Evolutionary conservation across 2,888 invertebrate genomes (phyloP), one percentile per base, ranked within the genome.

Genomic region (Amphipyra berbera): DNA sequence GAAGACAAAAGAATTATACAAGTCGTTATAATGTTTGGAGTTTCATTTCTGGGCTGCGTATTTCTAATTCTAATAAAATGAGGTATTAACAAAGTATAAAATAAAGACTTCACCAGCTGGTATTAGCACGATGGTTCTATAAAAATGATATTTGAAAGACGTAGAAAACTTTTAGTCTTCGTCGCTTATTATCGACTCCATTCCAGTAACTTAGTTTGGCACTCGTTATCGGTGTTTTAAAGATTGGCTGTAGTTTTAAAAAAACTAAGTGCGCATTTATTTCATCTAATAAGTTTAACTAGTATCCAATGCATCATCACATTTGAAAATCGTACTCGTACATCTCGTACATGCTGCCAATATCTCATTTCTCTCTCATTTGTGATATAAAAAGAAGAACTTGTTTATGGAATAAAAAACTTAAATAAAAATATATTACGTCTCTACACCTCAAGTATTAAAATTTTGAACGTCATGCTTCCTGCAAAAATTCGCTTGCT

Each of bases 11-110:
- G 50, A 70, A 76, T 68, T 70, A 60, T 52, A 64, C 41, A 67
- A 68, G 61, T 72, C 59, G 54, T 79, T 79, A 69, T 66, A 64
- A 69, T 65, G 62, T 69, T 63, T 13, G 30, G 48, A 73, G 58
- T 62, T 61, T 64, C 45, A 70, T 59, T 46, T 42, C 27, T 12
- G 15, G 46, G 50, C n/a, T 61, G 45, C 14, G 45, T 42, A 21
- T 56, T 46, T 53, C 47, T 75, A 57, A 65, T 58, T 62, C 27
- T 47, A 14, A 54, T 57, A 61, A 49, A 55, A 45, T 56, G 47
- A 40, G 8, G 42, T 40, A 46, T 30, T 30, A 30, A 10, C 38
- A 15, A 13, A 15, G 10, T 21, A 21, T 21, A 21, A 2, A 49
- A 46, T 15, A 8, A 46, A 37, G 12, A 42, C 27, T 21, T 8